Percentiles rank a stretch among this genome's conserved stretches.
Evolutionary conservation across 2,888 invertebrate genomes (phyloP).

Genomic region (Tachina fera): DNA sequence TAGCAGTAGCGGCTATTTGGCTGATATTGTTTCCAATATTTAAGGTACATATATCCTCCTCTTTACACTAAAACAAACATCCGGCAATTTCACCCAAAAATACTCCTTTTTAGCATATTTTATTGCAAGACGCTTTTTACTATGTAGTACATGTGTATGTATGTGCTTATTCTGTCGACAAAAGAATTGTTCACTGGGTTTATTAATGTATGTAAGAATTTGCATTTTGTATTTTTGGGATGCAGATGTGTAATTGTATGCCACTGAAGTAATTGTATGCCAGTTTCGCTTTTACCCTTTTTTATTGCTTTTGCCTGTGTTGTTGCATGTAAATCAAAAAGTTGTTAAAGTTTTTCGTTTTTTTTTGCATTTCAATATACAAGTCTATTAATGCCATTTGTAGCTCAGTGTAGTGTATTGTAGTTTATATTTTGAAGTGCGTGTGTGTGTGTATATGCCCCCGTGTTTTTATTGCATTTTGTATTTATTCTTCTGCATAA

Average conservation of each 20-base stretch:
- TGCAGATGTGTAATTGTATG: conserved; percentile 1
- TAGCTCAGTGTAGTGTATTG: background rate
- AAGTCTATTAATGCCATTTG: conserved; percentile 50
- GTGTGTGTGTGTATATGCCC: background rate
- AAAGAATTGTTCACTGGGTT: background rate
- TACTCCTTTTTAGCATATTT: no score
- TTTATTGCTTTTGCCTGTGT: background rate
- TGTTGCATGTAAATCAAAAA: conserved; percentile 63
- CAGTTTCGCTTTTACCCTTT: conserved; percentile 36
- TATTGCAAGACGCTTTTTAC: no score
- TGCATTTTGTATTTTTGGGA: conserved; percentile 2
- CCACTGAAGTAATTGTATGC: conserved; percentile 41
- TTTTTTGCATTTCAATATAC: conserved; percentile 49
- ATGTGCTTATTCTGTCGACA: no score
- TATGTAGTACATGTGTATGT: no score
- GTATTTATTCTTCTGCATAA: conserved; percentile 24
- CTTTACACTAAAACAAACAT: no score
- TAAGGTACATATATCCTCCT: no score
- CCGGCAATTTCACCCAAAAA: no score
- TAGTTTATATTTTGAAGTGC: conserved; percentile 3
- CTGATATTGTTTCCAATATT: no score
- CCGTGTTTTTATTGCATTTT: conserved; percentile 10
- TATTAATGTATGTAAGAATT: background rate
- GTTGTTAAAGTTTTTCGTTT: conserved; percentile 56
- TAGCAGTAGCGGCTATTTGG: no score